Evolutionary conservation across 2,797 vertebrate species (phyloP), one percentile per base, ranked within the genome.

Genomic region (Pogonophryne albipinna): DNA sequence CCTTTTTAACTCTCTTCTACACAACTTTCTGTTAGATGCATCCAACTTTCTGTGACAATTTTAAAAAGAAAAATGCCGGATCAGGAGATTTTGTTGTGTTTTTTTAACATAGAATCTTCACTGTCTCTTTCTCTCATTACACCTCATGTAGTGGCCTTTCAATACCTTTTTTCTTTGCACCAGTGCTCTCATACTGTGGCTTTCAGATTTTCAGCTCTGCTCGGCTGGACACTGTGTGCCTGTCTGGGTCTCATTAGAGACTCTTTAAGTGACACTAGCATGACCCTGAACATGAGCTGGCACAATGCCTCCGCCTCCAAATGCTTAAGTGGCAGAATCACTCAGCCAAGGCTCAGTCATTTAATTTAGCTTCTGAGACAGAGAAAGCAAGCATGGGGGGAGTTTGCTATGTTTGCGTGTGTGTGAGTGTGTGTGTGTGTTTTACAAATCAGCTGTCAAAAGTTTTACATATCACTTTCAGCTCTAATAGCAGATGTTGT

Each of bases 231-330:
- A 71, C 87, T 75, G 71, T 10, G 19, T 68, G 66, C 65, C 80
- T 87, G 87, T 87, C 85, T 85, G 82, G 71, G 74, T 89, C 87
- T 93, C 88, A 93, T 93, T 93, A 92, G 85, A 83, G 84, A 89
- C 64, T 80, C 77, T 85, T 82, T 68, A 86, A 76, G 80, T 90
- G 91, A 89, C 87, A 90, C 74, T 78, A 68, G 63, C 85, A 47
- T 91, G 90, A 92, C 89, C 89, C 85, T 73, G 77, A 90, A 90
- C 91, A 91, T 75, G 88, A 90, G 88, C 81, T 82, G 79, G 83
- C 88, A 85, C 85, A 85, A 85, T 50, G 67, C 68, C 44, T 82
- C 87, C 88, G 71, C 63, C 83, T 75, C 71, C 70, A 58, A 71
- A 71, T 62, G 60, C 82, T 87, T 74, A 91, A 89, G 82, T 87